Evolutionary conservation across 2,888 invertebrate species (phyloP).

Genomic region (Athripsodes cinereus): DNA sequence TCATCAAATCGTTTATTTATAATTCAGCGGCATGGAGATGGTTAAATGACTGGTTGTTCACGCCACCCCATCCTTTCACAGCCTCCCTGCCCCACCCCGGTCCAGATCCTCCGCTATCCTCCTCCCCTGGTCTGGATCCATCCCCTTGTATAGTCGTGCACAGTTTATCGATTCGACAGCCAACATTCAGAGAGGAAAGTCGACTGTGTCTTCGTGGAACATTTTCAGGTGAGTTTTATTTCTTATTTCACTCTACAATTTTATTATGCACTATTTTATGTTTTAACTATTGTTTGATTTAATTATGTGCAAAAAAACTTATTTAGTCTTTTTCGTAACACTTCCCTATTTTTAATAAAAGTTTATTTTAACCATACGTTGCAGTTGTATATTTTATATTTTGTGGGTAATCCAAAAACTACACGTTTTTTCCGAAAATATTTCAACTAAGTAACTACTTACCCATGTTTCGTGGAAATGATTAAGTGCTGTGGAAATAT

Average conservation of each 20-base stretch:
- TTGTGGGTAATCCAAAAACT: too few relatives aligned
- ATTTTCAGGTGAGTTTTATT: constrained; percentile 11
- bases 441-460: too few relatives aligned
- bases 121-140: background rate
- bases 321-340: too few relatives aligned
- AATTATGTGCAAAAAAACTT: too few relatives aligned
- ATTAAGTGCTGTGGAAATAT: too few relatives aligned
- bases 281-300: too few relatives aligned
- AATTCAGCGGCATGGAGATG: constrained; percentile 5
- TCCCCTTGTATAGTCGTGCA: constrained; percentile 6
- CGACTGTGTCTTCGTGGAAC: background rate
- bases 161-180: constrained; percentile 16
- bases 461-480: too few relatives aligned
- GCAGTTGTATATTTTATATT: too few relatives aligned
- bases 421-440: too few relatives aligned
- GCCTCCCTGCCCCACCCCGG: constrained; percentile 1
- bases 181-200: constrained; percentile 4
- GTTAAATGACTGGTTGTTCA: constrained; percentile 9
- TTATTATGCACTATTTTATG: too few relatives aligned
- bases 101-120: background rate
- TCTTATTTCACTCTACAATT: background rate
- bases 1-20: constrained; percentile 5
- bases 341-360: too few relatives aligned
- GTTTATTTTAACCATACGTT: too few relatives aligned
- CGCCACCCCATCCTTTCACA: constrained; percentile 1